phyloP scores from a whole-genome alignment of 2,113 vertebrate species.

The Fukomys damarensis region DNA sequence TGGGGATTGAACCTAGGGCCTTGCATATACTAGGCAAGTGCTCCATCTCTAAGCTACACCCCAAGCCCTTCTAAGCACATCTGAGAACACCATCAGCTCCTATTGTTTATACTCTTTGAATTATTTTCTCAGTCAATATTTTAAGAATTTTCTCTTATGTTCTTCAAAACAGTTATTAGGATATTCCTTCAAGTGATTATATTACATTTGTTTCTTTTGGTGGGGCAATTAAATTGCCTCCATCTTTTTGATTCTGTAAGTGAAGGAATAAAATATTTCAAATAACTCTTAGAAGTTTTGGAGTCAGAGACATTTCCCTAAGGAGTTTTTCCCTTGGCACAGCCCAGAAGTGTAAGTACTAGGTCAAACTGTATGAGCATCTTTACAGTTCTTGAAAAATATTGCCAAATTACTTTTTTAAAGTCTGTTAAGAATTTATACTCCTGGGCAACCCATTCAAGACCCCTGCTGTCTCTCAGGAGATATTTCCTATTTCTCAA shows the following conservation, averaged over 20 bases:
- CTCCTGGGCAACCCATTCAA: neutral
- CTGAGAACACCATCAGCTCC: conserved; percentile 27
- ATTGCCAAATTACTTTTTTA: conserved; percentile 39
- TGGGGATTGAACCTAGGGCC: too few species aligned
- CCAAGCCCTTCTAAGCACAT: neutral
- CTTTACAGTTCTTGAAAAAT: conserved; percentile 29
- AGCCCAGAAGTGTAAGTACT: conserved; percentile 37
- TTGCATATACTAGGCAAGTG: too few species aligned
- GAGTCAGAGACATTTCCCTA: neutral
- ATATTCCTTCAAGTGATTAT: conserved; percentile 28
- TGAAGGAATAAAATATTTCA: conserved; percentile 43
- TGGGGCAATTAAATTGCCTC: neutral
- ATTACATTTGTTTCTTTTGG: conserved; percentile 28
- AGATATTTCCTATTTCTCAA: too few species aligned
- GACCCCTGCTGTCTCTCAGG: too few species aligned
- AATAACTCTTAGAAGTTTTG: conserved; percentile 22
- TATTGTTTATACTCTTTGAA: neutral
- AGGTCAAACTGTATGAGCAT: conserved; percentile 44
- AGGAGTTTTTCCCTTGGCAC: conserved; percentile 47
- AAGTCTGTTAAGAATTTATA: conserved; percentile 12
- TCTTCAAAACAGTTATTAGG: conserved; percentile 44
- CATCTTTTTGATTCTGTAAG: conserved; percentile 36
- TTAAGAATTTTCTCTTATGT: conserved; percentile 42
- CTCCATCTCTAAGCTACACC: too few species aligned
- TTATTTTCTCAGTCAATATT: conserved; percentile 29